Conservation (phyloP, 2,888 invertebrate genomes). For the Mesoligia furuncula region DNA sequence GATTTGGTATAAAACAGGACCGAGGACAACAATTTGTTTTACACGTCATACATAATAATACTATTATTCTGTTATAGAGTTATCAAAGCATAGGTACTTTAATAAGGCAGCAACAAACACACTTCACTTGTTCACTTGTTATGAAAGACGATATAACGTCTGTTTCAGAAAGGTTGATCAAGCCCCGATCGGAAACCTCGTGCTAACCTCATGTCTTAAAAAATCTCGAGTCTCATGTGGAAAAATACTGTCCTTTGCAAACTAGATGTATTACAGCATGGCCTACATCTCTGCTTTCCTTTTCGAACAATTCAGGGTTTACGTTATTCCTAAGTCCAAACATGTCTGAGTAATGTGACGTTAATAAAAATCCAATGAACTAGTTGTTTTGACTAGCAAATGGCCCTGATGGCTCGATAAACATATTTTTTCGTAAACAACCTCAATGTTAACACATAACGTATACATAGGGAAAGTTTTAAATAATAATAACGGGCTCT, state of each 20-base stretch:
- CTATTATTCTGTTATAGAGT: not conserved
- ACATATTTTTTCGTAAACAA: constrained; percentile 58
- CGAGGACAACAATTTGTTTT: not conserved
- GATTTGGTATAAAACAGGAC: not conserved
- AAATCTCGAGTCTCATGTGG: not conserved
- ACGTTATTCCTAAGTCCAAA: not conserved
- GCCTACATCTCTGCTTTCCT: not conserved
- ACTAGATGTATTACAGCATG: not conserved
- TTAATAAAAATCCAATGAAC: constrained; percentile 38
- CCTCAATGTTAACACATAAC: constrained; percentile 45
- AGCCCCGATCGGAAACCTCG: not conserved
- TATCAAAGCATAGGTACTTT: not conserved
- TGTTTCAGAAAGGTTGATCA: not conserved
- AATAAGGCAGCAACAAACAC: not conserved
- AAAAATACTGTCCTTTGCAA: not conserved
- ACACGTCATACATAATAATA: not conserved
- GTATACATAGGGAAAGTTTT: constrained; percentile 24
- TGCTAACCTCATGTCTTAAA: not conserved
- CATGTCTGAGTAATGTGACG: constrained; percentile 15
- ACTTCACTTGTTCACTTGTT: not conserved
- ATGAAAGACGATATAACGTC: not conserved
- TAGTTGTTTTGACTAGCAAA: constrained; percentile 46
- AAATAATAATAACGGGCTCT: constrained; percentile 43
- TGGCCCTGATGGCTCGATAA: constrained; percentile 39
- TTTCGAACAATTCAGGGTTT: not conserved